phyloP scores from a whole-genome alignment of 1,140 invertebrate genomes.

The Branchinecta lindahli region DNA sequence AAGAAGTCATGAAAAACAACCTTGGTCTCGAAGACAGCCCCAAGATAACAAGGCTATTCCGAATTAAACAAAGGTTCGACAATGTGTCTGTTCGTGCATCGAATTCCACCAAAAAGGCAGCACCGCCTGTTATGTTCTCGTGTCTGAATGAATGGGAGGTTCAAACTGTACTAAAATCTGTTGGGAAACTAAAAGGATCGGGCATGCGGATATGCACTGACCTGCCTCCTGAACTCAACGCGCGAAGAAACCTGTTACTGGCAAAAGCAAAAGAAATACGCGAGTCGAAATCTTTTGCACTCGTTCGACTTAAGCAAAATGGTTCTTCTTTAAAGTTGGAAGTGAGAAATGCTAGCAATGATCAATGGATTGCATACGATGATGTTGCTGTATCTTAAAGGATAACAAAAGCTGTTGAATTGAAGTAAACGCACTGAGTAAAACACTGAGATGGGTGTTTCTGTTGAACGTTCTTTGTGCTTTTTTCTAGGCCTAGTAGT shows the following conservation, averaged over 20 bases:
- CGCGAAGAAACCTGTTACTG: neutral
- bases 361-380: neutral
- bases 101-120: constrained; percentile 8
- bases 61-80: too few species aligned
- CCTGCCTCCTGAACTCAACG: neutral
- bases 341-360: neutral
- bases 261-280: neutral
- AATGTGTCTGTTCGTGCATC: constrained; percentile 7
- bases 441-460: too few species aligned
- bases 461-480: too few species aligned
- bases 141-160: constrained; percentile 1
- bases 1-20: constrained; percentile 9
- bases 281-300: neutral
- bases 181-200: too few species aligned
- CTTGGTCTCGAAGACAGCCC: constrained; percentile 7
- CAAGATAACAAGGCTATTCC: constrained; percentile 8
- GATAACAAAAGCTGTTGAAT: constrained; percentile 9
- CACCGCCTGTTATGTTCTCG: constrained; percentile 4
- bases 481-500: too few species aligned
- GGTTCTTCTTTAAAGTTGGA: neutral
- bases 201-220: constrained; percentile 6
- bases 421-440: constrained; percentile 8
- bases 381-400: constrained; percentile 9
- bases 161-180: constrained; percentile 9
- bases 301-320: constrained; percentile 4